Conservation (phyloP, 2,113 vertebrate genomes). For the Xenopus tropicalis region DNA sequence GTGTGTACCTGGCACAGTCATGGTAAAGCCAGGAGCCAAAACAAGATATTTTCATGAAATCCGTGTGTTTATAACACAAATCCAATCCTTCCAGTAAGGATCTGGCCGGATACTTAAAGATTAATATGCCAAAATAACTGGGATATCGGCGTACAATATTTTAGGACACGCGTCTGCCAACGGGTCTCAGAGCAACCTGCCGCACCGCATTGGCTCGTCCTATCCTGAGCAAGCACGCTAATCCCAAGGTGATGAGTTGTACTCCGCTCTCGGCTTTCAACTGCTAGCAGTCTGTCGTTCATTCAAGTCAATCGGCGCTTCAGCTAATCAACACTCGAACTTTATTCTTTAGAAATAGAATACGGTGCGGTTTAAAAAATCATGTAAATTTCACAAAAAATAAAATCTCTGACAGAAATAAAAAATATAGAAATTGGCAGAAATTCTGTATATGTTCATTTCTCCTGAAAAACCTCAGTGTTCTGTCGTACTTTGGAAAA, state of each 20-base stretch:
- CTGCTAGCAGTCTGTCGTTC: too few species aligned
- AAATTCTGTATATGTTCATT: neutral
- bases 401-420: slow-evolving; percentile 7
- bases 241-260: too few species aligned
- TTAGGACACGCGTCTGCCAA: slow-evolving; percentile 31
- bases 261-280: too few species aligned
- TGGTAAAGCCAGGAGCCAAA: slow-evolving; percentile 5
- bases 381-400: neutral
- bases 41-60: slow-evolving; percentile 24
- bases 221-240: too few species aligned
- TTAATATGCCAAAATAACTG: slow-evolving; percentile 22
- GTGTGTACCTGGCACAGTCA: neutral
- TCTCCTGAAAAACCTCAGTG: slow-evolving; percentile 12
- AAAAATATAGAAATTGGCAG: slow-evolving; percentile 21
- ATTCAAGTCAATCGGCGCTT: too few species aligned
- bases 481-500: neutral
- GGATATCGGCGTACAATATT: slow-evolving; percentile 23
- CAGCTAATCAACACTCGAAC: too few species aligned
- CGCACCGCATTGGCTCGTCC: too few species aligned
- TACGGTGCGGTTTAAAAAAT: too few species aligned
- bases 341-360: too few species aligned
- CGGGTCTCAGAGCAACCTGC: slow-evolving; percentile 5
- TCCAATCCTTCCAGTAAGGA: slow-evolving; percentile 26
- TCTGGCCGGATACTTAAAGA: slow-evolving; percentile 14
- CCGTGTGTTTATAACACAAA: slow-evolving; percentile 16